phyloP scores from a whole-genome alignment of 2,113 vertebrate species.

The Dromas ardeola region DNA sequence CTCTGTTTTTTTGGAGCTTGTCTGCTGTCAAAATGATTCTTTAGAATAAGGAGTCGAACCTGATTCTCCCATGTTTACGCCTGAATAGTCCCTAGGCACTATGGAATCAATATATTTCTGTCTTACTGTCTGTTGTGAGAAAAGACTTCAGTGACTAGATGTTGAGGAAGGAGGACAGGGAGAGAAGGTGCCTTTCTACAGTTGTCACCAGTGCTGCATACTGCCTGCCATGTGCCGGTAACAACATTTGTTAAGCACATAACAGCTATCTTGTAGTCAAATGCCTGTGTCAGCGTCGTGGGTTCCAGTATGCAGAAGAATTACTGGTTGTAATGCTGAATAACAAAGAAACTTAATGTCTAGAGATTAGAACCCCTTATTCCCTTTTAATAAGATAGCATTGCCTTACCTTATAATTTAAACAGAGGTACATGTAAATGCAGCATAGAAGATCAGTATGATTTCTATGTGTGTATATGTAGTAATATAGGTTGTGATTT shows the following conservation, averaged over 20 bases:
- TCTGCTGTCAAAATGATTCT: not conserved
- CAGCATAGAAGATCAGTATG: not conserved
- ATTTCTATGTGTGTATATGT: not conserved
- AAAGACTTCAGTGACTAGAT: not conserved
- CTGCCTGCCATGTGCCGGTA: not conserved
- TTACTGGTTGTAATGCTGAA: not conserved
- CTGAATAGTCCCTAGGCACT: not conserved
- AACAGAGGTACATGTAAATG: not conserved
- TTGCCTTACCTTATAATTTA: not conserved
- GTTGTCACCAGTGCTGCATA: not conserved
- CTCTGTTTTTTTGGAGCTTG: not conserved
- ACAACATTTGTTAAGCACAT: not conserved
- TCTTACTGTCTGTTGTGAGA: not conserved
- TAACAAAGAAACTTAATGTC: not conserved
- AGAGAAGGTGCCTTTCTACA: not conserved
- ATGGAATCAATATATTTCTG: not conserved
- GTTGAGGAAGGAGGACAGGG: not conserved
- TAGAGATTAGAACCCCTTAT: not conserved
- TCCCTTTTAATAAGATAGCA: not conserved
- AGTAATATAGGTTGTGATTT: not conserved
- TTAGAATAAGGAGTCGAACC: not conserved
- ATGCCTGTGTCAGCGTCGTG: not conserved
- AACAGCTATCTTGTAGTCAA: not conserved
- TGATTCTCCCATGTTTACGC: not conserved
- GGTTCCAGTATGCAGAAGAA: not conserved